phyloP scores from a whole-genome alignment of 2,888 invertebrate species.

The Drosophila siamana region DNA sequence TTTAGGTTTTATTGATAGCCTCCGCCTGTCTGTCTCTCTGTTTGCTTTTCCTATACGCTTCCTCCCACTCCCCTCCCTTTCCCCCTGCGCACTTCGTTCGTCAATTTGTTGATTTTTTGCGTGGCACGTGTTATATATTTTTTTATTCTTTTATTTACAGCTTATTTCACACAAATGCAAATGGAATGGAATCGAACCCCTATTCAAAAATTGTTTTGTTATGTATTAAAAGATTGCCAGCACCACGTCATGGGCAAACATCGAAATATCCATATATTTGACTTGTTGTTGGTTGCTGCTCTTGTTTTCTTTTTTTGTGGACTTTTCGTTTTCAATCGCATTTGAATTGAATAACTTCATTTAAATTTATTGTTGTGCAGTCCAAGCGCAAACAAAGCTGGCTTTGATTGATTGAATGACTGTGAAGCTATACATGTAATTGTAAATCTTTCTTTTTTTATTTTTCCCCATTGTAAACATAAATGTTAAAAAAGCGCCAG shows the following conservation, averaged over 20 bases:
- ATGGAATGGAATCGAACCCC: conserved; percentile 17
- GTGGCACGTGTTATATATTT: conserved; percentile 48
- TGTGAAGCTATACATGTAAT: background rate
- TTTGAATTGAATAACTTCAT: conserved; percentile 17
- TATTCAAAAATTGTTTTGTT: conserved; percentile 41
- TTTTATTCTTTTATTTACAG: conserved; percentile 40
- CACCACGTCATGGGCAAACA: conserved; percentile 25
- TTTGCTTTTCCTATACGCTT: too few relatives aligned
- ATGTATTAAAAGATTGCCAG: conserved; percentile 31
- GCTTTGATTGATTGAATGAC: conserved; percentile 8
- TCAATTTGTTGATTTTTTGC: conserved; percentile 68
- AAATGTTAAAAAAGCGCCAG: background rate
- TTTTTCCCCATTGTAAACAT: background rate
- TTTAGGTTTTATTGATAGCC: conserved; percentile 70
- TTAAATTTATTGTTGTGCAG: background rate
- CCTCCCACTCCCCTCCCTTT: background rate
- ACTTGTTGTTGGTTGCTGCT: conserved; percentile 5
- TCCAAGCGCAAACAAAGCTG: background rate
- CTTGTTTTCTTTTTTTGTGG: conserved; percentile 4
- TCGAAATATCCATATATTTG: conserved; percentile 9
- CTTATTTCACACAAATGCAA: conserved; percentile 41
- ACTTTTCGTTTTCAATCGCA: conserved; percentile 14
- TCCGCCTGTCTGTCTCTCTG: conserved; percentile 9
- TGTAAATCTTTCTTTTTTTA: background rate
- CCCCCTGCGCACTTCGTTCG: conserved; percentile 1